Conservation (phyloP, 2,797 vertebrate genomes). For the Rhinella marina region DNA sequence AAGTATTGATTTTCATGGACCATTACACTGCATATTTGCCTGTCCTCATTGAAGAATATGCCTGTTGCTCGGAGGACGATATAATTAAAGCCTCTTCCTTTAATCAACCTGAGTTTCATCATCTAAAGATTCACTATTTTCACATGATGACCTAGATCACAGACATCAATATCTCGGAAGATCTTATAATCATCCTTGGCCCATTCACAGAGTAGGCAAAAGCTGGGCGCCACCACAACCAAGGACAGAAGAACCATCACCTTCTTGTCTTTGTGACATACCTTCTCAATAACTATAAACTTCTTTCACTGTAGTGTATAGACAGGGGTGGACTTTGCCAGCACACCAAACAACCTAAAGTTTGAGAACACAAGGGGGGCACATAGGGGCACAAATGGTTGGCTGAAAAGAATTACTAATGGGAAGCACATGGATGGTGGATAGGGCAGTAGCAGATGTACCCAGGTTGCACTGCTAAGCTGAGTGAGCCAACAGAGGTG, state of each 20-base stretch:
- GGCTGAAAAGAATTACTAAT: too few relatives aligned
- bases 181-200: neutral
- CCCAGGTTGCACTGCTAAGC: too few relatives aligned
- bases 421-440: too few relatives aligned
- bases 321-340: too few relatives aligned
- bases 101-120: conserved; percentile 19
- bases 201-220: neutral
- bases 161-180: neutral
- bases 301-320: too few relatives aligned
- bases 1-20: conserved; percentile 50
- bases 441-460: too few relatives aligned
- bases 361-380: too few relatives aligned
- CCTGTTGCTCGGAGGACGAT: neutral
- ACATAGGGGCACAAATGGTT: too few relatives aligned
- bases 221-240: neutral
- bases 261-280: neutral
- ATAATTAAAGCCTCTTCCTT: conserved; percentile 10
- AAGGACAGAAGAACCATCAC: neutral
- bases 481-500: too few relatives aligned
- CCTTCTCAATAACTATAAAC: too few relatives aligned
- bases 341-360: too few relatives aligned
- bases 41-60: conserved; percentile 35
- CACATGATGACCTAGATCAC: neutral
- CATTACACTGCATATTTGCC: conserved; percentile 49
- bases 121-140: neutral